Percentiles rank a stretch among this genome's conserved stretches.
Evolutionary conservation across 2,797 vertebrate genomes (phyloP).

Genomic region (Malacoraja senta): DNA sequence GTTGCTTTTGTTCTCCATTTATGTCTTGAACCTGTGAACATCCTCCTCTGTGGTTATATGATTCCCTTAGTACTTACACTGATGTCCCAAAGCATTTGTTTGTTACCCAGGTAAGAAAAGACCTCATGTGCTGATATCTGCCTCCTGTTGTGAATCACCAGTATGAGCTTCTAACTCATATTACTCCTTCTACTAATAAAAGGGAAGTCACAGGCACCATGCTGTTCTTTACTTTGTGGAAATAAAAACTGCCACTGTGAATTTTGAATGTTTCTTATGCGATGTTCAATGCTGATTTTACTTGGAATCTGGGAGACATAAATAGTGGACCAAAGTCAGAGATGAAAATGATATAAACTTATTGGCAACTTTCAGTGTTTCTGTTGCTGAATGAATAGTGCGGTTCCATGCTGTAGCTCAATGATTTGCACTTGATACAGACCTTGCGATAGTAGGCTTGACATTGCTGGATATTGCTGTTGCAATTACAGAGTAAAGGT

Average conservation of each 20-base stretch:
- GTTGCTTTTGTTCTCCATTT: background rate
- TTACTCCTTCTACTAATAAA: background rate
- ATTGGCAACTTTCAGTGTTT: background rate
- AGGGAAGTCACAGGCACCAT: background rate
- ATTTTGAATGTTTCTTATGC: background rate
- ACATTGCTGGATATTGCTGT: background rate
- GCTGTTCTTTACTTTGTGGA: background rate
- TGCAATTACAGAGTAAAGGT: background rate
- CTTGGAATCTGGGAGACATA: background rate
- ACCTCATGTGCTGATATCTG: background rate
- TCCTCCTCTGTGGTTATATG: background rate
- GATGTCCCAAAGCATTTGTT: background rate
- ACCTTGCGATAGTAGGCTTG: background rate
- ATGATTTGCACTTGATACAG: background rate
- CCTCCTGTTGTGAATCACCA: background rate
- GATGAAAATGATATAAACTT: background rate
- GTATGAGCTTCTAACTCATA: background rate
- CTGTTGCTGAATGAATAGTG: background rate
- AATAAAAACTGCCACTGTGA: background rate
- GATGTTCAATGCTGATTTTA: background rate
- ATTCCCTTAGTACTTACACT: background rate
- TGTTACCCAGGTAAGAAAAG: background rate
- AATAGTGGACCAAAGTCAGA: background rate
- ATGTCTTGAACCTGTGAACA: background rate
- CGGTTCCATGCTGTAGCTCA: background rate